phyloP scores from a whole-genome alignment of 1,140 invertebrate species.

The Orchestia grillus region DNA sequence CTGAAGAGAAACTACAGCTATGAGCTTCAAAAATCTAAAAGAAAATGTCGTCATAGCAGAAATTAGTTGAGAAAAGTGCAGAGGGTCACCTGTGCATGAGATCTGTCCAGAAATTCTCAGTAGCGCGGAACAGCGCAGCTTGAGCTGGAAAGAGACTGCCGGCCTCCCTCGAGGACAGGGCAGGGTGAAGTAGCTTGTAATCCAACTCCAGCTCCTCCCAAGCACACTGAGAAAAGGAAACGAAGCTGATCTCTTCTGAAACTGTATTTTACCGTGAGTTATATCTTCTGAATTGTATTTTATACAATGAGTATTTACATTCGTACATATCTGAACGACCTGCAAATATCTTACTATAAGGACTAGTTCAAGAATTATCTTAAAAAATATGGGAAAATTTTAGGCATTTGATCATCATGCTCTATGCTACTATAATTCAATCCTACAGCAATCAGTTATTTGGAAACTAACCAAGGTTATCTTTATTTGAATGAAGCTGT shows the following conservation, averaged over 20 bases:
- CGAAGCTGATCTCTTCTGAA: background rate
- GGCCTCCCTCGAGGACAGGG: background rate
- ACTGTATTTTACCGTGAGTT: background rate
- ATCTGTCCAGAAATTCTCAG: background rate
- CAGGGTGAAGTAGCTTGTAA: background rate
- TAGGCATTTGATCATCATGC: background rate
- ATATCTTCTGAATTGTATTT: background rate
- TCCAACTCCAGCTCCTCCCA: constrained; percentile 1
- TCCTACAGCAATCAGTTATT: background rate
- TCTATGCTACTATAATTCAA: background rate
- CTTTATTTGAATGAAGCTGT: constrained; percentile 64
- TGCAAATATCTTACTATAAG: background rate
- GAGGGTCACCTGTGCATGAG: background rate
- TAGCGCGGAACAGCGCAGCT: background rate
- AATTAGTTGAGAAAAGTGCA: background rate
- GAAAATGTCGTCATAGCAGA: background rate
- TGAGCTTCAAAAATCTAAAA: background rate
- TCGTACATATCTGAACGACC: background rate
- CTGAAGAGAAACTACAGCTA: background rate
- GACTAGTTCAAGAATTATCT: background rate
- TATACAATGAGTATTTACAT: background rate
- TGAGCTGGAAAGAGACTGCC: background rate
- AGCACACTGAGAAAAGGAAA: background rate
- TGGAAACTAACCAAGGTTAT: constrained; percentile 59
- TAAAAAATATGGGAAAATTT: background rate